Base-by-base conservation (phyloP, 2,888 invertebrate genomes). In the Cosmia pyralina region DNA sequence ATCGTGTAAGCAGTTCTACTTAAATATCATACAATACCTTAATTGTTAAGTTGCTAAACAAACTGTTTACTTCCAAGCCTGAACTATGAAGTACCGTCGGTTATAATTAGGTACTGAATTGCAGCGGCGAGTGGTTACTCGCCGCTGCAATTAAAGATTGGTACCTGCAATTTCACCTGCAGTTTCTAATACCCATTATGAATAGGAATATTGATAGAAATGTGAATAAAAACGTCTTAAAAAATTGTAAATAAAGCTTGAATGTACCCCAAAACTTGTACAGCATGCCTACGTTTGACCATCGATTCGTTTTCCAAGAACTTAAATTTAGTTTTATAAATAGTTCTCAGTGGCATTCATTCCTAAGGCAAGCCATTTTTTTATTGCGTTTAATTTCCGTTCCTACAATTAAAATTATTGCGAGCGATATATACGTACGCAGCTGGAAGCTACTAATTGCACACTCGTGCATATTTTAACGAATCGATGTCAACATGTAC, bases 261-360 rank as follows among this genome's bases (percentile, higher is more conserved):
- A 53, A 7, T 44, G 13, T 44, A 22, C 7, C 44, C 48, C 10
- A 57, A 19, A 28, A 28, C 6, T 62, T 63, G 38, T 48, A 70
- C 34, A 64, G 76, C 76, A 59, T 64, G 22, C 4, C 3, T 15
- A 1, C 10, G 44, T 28, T 22, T 67, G 66, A 66, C 10, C 53
- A 67, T 70, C 44, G 66, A 79, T 70, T 79, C 79, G 60, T 69
- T 66, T 34, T 15, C 4, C 4, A 55, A 13, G 15, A 22, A 65
- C 2, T n/a, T n/a, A n/a, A n/a, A n/a, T n/a, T n/a, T 41, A 38
- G 38, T 5, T 38, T 38, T 38, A 4, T 38, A 5, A 13, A 13
- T 11, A 22, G 0, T 7, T 19, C 13, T 8, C 13, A 19, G 5
- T 4, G 15, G n/a, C n/a, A n/a, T 13, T 19, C n/a, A n/a, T 38